Conservation (phyloP, 2,113 vertebrate species). For the Xenotilapia longispinis region DNA sequence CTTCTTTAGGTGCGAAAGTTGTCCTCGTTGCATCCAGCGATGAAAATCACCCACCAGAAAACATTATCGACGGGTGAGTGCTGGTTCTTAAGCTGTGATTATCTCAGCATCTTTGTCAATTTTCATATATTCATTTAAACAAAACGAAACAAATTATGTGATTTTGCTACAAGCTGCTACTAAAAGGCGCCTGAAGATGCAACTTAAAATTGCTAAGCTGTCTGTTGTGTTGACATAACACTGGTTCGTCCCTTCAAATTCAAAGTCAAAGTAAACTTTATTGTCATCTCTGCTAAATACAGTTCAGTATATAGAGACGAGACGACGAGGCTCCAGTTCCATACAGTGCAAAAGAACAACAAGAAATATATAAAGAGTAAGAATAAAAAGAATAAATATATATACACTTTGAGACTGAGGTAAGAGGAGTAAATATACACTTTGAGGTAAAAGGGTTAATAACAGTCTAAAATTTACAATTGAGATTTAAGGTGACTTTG, state of each 20-base stretch:
- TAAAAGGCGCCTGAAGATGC: not conserved
- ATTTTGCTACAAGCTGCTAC: not conserved
- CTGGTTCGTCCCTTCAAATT: not conserved
- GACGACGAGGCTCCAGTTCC: not conserved
- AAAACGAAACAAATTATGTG: not conserved
- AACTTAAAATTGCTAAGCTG: not conserved
- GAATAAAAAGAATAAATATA: not conserved
- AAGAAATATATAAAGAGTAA: not conserved
- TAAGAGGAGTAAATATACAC: not conserved
- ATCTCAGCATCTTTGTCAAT: not conserved
- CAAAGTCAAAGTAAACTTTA: not conserved
- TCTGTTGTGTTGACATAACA: not conserved
- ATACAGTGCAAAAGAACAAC: not conserved
- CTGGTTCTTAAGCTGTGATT: not conserved
- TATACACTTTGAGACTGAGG: not conserved
- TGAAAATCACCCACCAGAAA: slow-evolving; percentile 82
- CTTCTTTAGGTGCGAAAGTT: slow-evolving; percentile 74
- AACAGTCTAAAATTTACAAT: not conserved
- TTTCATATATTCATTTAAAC: not conserved
- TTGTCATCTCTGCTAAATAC: not conserved
- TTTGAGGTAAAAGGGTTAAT: not conserved
- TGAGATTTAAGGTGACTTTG: not conserved
- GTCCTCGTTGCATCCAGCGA: slow-evolving; percentile 82
- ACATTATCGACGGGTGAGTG: slow-evolving; percentile 84
- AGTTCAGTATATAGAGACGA: not conserved